Evolutionary conservation across 2,113 vertebrate species (phyloP), one percentile per base, ranked within the genome.

Genomic region (Stigmatopora nigra): DNA sequence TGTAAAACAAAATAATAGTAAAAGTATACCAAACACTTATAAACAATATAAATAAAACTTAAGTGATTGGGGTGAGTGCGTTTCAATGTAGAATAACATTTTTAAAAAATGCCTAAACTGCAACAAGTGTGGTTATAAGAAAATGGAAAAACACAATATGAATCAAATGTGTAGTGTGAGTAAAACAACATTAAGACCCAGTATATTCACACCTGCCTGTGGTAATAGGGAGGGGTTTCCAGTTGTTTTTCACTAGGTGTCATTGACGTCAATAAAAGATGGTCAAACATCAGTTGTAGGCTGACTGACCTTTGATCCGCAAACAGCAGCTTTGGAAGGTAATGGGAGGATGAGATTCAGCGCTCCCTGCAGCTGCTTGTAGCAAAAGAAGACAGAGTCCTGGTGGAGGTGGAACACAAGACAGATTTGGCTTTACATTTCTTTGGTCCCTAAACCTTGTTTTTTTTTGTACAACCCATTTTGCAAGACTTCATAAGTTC

Each of bases 361-460:
- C 7, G 88, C 86, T 0, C 80, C 89, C 77, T 90, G 86, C 0
- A 98, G 90, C 87, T 91, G 90, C 41, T 92, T 88, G 74, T 90
- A 90, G 71, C 95, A 98, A 74, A 86, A 87, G 68, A 87, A 85
- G 71, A 96, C 80, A 44, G 91, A 89, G 73, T 88, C 90, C 95
- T 98, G 88, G 22, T 31, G 41, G 47, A 73, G 51, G n/a, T 46
- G 44, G 71, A 38, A 64, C 38, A 56, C 45, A 65, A 64, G 69
- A 58, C 12, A 44, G 44, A 52, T 63, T 79, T 38, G 63, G 70
- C 7, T 45, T 41, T 52, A 8, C 9, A 4, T 49, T 0, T 15
- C 48, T 15, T 17, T 19, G 49, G n/a, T 17, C 7, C 10, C 16
- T 7, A 8, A 51, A 19, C 49, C n/a, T 3, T 2, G 16, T 51